Percentiles rank a stretch among this genome's conserved stretches.
Evolutionary conservation across 53 echinoderm and acorn worm species (phyloP).

Genomic region (Patiria pectinifera): DNA sequence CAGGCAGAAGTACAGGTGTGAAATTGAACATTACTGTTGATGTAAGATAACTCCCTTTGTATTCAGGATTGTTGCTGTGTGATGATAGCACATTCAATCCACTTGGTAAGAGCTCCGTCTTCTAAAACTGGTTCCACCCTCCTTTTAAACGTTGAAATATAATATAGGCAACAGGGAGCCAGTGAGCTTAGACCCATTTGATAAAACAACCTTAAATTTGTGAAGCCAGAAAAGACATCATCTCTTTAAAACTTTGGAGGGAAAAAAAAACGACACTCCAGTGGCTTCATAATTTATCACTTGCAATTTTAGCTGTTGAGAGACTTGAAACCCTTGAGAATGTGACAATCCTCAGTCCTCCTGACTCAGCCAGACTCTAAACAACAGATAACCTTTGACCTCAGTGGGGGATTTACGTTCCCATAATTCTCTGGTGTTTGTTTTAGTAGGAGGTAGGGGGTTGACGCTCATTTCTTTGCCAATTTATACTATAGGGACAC

Average conservation of each 20-base stretch:
- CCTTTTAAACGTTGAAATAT: too few species aligned
- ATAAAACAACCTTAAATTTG: not conserved
- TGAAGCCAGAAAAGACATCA: not conserved
- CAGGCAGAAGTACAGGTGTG: too few species aligned
- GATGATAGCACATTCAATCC: too few species aligned
- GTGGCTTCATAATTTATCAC: slow-evolving; percentile 7
- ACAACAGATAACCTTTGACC: slow-evolving; percentile 15
- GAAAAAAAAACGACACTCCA: not conserved
- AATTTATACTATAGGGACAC: not conserved
- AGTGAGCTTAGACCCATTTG: not conserved
- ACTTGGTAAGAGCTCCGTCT: too few species aligned
- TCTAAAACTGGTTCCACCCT: too few species aligned
- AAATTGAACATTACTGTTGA: too few species aligned
- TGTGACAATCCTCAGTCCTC: not conserved
- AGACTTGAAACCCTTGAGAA: slow-evolving; percentile 3
- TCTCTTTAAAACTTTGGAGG: not conserved
- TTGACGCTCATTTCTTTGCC: not conserved
- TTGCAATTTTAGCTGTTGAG: not conserved
- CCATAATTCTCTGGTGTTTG: not conserved
- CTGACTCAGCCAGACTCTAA: not conserved
- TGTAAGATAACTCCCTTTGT: too few species aligned
- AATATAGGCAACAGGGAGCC: too few species aligned
- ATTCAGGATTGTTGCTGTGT: too few species aligned
- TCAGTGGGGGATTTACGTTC: not conserved
- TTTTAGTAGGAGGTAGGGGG: not conserved